Base-by-base conservation (phyloP, 1,140 invertebrate species). In the Drosophila lowei region DNA sequence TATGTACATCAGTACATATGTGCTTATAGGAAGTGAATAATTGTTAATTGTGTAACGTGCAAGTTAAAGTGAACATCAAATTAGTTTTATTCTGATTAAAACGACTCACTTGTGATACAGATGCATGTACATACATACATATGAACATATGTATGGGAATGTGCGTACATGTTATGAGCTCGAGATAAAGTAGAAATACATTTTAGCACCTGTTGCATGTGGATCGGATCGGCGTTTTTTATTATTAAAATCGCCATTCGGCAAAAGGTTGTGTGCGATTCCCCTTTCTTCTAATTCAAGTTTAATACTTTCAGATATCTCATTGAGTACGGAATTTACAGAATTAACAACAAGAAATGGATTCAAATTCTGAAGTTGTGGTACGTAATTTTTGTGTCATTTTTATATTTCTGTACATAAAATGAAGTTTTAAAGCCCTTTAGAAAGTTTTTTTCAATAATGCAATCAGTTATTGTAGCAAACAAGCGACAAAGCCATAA, bases 301-400 rank as follows among this genome's bases (percentile, higher is more conserved):
- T 13, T 18, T 66, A 30, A 44, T 11, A 21, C 21, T 34, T 49
- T 30, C 59, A 56, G 47, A 34, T 61, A 42, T 15, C 42, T 25
- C 23, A 46, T 34, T 54, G 54, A 34, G 34, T 16, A 42, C 42
- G 23, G 38, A 34, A 9, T 44, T 38, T 21, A 46, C 42, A 16
- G 30, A 34, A 9, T 44, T 38, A 55, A 13, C 41, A 11, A 55
- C 15, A 55, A 11, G 65, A 71, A 63, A 80, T 80, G 77, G 77
- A 80, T 61, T 34, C 68, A 34, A 61, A 28, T 9, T 59, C 73
- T 13, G 55, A 73, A 56, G 52, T 15, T 6, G 53, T 49, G 61
- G 77, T 80, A 60, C 66, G 77, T 54, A 18, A 2, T 21, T 47
- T 21, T 38, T 46, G 9, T 11, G 13, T 13, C 6, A 43, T 6